Conservation (phyloP, 1,140 invertebrate genomes). For the Pseudomyrmex concolor region DNA sequence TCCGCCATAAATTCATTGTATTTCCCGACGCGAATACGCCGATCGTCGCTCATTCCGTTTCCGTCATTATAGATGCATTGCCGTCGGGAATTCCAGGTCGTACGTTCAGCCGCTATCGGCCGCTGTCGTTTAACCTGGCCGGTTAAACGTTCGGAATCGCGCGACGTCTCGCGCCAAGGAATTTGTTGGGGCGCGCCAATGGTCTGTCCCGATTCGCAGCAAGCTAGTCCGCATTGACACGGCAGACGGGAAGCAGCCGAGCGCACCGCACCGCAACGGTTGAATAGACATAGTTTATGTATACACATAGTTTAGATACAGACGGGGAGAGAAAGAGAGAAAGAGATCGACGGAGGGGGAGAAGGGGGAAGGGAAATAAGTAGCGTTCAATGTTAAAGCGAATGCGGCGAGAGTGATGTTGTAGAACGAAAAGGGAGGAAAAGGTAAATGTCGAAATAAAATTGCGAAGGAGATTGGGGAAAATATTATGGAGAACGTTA, state of each 20-base stretch:
- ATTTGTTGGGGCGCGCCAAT: conserved; percentile 72
- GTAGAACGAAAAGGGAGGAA: neutral
- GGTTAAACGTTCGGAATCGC: conserved; percentile 65
- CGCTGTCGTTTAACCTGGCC: conserved; percentile 55
- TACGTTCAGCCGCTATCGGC: conserved; percentile 30
- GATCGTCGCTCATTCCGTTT: conserved; percentile 46
- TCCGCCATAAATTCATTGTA: conserved; percentile 58
- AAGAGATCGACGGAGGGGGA: neutral
- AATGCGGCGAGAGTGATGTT: neutral
- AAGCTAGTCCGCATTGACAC: conserved; percentile 64
- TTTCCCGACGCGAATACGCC: conserved; percentile 35
- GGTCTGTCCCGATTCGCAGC: conserved; percentile 69
- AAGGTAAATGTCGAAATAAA: conserved; percentile 11
- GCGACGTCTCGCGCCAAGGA: conserved; percentile 71
- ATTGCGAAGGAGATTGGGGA: neutral
- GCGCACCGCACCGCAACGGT: conserved; percentile 3
- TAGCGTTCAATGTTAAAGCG: conserved; percentile 51
- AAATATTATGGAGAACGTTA: neutral
- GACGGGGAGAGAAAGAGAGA: conserved; percentile 39
- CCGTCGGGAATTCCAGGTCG: conserved; percentile 61
- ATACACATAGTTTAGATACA: conserved; percentile 56
- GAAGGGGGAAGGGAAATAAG: conserved; percentile 47
- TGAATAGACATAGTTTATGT: conserved; percentile 60
- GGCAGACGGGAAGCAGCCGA: conserved; percentile 56
- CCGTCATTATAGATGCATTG: conserved; percentile 32